Evolutionary conservation across 1,140 invertebrate species (phyloP).

Genomic region (Drosophila novamexicana): DNA sequence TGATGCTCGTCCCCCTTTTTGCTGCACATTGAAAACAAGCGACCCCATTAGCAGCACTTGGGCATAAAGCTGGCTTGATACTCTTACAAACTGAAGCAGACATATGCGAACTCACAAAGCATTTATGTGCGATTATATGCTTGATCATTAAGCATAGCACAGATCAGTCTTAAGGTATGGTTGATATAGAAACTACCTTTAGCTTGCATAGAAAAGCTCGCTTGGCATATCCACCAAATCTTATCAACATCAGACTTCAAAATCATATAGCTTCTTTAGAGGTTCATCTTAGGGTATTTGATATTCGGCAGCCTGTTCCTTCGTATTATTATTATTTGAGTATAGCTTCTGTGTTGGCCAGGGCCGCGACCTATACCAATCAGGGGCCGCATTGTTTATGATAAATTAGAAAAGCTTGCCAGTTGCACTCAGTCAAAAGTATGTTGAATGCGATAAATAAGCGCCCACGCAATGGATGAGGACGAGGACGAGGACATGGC

Average conservation of each 20-base stretch:
- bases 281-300: neutral
- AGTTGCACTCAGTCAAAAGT: slow-evolving; percentile 21
- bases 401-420: slow-evolving; percentile 69
- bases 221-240: too few relatives aligned
- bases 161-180: too few relatives aligned
- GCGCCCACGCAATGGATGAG: slow-evolving; percentile 32
- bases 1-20: neutral
- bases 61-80: neutral
- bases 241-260: too few relatives aligned
- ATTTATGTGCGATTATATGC: too few relatives aligned
- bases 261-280: too few relatives aligned
- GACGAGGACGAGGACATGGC: slow-evolving; percentile 19
- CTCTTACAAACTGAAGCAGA: neutral
- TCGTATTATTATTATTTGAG: neutral
- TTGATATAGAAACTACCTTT: too few relatives aligned
- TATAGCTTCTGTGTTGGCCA: slow-evolving; percentile 8
- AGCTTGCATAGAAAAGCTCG: too few relatives aligned
- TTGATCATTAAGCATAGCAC: too few relatives aligned
- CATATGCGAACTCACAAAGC: too few relatives aligned
- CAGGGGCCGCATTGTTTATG: slow-evolving; percentile 69
- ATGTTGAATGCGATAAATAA: slow-evolving; percentile 50
- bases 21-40: slow-evolving; percentile 40
- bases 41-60: slow-evolving; percentile 56
- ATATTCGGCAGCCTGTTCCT: neutral
- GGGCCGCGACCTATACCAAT: slow-evolving; percentile 67